phyloP scores from a whole-genome alignment of 2,888 invertebrate species.

The Prosopocoilus inquinatus region DNA sequence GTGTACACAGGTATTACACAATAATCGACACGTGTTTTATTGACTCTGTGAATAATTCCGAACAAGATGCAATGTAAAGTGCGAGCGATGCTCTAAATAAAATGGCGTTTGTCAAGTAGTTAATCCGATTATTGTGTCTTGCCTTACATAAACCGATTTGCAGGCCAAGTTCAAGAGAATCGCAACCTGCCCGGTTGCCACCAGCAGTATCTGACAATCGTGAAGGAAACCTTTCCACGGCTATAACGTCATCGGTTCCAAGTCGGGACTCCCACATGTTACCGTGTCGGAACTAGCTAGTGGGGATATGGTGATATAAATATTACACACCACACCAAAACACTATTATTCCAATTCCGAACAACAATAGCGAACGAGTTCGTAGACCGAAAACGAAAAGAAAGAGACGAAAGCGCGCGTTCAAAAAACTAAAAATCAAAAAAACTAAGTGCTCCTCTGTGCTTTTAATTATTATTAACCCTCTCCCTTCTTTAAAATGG shows the following conservation, averaged over 20 bases:
- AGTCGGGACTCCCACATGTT: not conserved
- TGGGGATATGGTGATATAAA: conserved; percentile 1
- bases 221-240: not conserved
- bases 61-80: no score
- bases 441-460: not conserved
- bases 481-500: conserved; percentile 68
- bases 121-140: not conserved
- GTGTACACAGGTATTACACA: no score
- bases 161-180: not conserved
- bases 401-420: not conserved
- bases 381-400: conserved; percentile 3
- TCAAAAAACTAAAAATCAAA: conserved; percentile 3
- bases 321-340: not conserved
- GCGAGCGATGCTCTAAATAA: no score
- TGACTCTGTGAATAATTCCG: no score
- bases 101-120: not conserved
- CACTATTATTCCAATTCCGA: not conserved
- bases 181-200: not conserved
- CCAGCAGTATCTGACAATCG: not conserved
- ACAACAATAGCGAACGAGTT: conserved; percentile 1
- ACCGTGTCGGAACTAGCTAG: not conserved
- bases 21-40: no score
- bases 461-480: not conserved
- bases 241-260: not conserved
- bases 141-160: not conserved